Conservation (phyloP, 2,888 invertebrate species). For the Argynnis bischoffii region DNA sequence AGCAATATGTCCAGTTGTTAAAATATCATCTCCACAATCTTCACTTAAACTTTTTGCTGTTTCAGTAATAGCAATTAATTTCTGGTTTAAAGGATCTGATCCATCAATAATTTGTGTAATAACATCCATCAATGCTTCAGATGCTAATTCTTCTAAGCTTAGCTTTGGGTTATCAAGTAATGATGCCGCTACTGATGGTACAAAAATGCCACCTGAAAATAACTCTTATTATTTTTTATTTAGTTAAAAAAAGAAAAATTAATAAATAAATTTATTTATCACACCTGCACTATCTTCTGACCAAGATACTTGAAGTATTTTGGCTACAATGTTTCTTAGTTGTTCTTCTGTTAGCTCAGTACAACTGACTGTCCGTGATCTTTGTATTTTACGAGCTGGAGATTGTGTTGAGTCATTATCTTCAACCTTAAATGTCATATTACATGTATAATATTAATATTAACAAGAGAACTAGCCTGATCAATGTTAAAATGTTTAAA, state of each 20-base stretch:
- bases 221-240: background rate
- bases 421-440: conserved; percentile 69
- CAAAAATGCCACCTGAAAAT: conserved; percentile 75
- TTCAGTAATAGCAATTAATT: conserved; percentile 66
- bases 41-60: conserved; percentile 73
- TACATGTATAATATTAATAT: background rate
- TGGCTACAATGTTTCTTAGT: conserved; percentile 84
- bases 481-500: no score
- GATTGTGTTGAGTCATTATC: conserved; percentile 73
- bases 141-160: conserved; percentile 81
- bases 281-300: conserved; percentile 82
- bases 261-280: conserved; percentile 13
- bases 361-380: conserved; percentile 75
- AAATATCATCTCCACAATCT: conserved; percentile 68
- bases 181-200: conserved; percentile 80
- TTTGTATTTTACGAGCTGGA: conserved; percentile 69
- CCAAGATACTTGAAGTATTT: conserved; percentile 89
- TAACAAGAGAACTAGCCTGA: background rate
- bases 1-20: conserved; percentile 60
- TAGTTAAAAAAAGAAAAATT: background rate
- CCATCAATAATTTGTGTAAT: conserved; percentile 82
- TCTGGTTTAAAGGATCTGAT: conserved; percentile 82
- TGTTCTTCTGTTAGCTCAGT: conserved; percentile 86
- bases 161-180: conserved; percentile 79
- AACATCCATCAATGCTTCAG: conserved; percentile 86